Base-by-base conservation (phyloP, 2,797 vertebrate genomes). In the Myoxocephalus aenaeus region DNA sequence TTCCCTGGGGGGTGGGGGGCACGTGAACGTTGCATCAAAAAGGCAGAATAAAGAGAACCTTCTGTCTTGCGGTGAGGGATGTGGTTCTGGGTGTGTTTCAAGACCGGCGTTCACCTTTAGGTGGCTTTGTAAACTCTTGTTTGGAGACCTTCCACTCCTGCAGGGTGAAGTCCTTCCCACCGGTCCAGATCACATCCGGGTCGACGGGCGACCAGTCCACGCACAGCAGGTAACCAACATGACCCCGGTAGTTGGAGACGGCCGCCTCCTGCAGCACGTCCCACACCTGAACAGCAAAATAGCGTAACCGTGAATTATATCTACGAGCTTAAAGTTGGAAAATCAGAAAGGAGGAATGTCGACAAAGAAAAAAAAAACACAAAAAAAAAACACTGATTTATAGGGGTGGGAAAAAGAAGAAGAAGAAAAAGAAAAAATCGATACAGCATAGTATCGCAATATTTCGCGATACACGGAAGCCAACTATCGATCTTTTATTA, bases 131-230 rank as follows among this genome's bases (percentile, higher is more conserved):
- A 1, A 98, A 96, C 32, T 96, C 94, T 70, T 99, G 98, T 79
- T 95, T 95, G 78, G 96, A 96, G 77, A 96, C 81, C 5, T 88
- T 90, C 98, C 98, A 99, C 79, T 96, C 96, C 72, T 98, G 97
- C 62, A 97, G 95, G 15, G 96, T 97, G 91, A 99, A 99, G 91
- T 99, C 98, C 88, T 98, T 98, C 22, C 96, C 98, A 75, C 98
- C 98, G 0, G 97, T 98, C 92, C 97, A 99, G 87, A 99, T 80
- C 86, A 93, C 82, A 22, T 99, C 97, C 0, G 96, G 90, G 40
- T 99, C 96, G 42, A 97, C 90, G 0, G 97, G 96, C 0, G 97
- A 99, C 98, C 98, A 99, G 11, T 96, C 96, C 18, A 97, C 96
- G 4, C 96, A 96, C 17, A 99, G 95, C 61, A 99, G 93, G n/a